Conservation (phyloP, 2,888 invertebrate species). For the Temnothorax ravouxi region DNA sequence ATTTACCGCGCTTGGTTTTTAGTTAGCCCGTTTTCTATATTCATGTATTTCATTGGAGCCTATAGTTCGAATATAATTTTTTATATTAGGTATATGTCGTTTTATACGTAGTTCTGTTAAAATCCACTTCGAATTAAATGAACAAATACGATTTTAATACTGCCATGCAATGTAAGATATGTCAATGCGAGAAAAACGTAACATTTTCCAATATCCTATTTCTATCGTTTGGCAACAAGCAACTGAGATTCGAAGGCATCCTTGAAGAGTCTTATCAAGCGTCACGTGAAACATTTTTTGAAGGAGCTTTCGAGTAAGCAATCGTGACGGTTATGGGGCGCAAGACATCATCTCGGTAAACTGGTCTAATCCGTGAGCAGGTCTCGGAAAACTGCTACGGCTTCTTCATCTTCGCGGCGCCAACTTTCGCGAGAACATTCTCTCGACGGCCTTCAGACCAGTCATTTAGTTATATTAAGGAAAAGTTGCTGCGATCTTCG, state of each 20-base stretch:
- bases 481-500: constrained; percentile 66
- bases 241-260: background rate
- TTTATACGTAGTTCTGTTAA: background rate
- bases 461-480: constrained; percentile 71
- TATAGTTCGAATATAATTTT: background rate
- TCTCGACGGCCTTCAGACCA: constrained; percentile 49
- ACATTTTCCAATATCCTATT: background rate
- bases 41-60: too few species aligned
- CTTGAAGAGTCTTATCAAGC: constrained; percentile 21
- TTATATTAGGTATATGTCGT: background rate
- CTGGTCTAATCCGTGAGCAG: constrained; percentile 49
- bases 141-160: background rate
- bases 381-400: constrained; percentile 49
- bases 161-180: background rate
- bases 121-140: background rate
- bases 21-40: too few species aligned
- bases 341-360: constrained; percentile 52
- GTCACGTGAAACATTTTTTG: constrained; percentile 18
- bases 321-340: constrained; percentile 34
- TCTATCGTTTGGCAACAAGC: background rate
- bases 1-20: too few species aligned
- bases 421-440: constrained; percentile 50
- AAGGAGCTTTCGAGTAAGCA: constrained; percentile 39
- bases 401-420: constrained; percentile 52
- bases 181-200: background rate